Percentiles rank a stretch among this genome's conserved stretches.
These are phyloP conservation scores for Teleogryllus oceanicus DNA, from an alignment of 2,888 invertebrate species.

Conservation along the genomic window DNA sequence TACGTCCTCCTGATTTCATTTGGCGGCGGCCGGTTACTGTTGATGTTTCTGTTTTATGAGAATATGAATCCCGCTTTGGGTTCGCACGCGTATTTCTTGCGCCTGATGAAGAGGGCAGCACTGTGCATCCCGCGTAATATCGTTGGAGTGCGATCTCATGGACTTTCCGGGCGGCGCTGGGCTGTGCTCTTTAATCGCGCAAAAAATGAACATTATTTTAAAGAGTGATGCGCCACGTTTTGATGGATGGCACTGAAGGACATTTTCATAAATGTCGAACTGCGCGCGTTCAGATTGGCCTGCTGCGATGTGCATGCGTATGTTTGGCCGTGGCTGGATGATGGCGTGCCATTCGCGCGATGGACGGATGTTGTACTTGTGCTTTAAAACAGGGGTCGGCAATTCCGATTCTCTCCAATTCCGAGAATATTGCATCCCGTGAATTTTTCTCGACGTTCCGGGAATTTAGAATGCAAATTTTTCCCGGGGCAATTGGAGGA, in stretches of 20 bases:
- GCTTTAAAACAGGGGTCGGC: no score
- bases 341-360: no score
- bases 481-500: no score
- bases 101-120: not conserved
- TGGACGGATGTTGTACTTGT: no score
- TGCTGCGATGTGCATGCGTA: no score
- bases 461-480: no score
- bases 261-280: slow-evolving; percentile 4
- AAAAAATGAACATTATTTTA: slow-evolving; percentile 5
- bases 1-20: no score
- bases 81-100: not conserved
- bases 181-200: not conserved
- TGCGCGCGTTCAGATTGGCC: not conserved
- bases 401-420: no score
- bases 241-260: not conserved
- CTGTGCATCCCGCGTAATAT: no score
- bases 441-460: no score
- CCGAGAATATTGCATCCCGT: no score
- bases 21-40: not conserved
- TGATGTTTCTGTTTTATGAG: slow-evolving; percentile 6
- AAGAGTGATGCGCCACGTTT: not conserved
- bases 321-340: no score
- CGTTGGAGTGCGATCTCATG: not conserved
- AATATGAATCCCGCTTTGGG: not conserved
- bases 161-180: not conserved